These are phyloP conservation scores for Amphiprion clarkii DNA, from an alignment of 2,797 vertebrate species.

Conservation along the genomic window DNA sequence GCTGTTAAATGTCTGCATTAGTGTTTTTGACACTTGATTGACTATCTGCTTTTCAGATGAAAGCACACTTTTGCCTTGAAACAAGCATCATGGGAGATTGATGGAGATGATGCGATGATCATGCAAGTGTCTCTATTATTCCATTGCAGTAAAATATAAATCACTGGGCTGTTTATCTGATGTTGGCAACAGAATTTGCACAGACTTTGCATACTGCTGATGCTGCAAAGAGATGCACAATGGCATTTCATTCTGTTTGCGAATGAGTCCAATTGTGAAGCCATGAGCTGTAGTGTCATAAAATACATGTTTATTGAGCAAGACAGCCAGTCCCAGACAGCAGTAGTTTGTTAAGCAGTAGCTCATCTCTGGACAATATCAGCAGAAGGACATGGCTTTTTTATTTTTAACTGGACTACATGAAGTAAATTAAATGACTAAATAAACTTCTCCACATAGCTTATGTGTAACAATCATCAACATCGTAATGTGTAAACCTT, in stretches of 20 bases:
- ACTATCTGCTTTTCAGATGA: conserved; percentile 20
- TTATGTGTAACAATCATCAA: not conserved
- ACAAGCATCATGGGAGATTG: conserved; percentile 34
- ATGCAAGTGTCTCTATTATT: conserved; percentile 16
- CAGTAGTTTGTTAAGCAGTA: not conserved
- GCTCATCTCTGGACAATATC: conserved; percentile 23
- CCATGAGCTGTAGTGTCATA: conserved; percentile 49
- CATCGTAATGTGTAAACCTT: not conserved
- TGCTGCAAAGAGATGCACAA: conserved; percentile 57
- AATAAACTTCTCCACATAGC: not conserved
- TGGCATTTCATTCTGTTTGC: conserved; percentile 49
- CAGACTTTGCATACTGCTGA: conserved; percentile 67
- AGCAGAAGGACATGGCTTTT: conserved; percentile 4
- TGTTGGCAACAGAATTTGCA: too few relatives aligned
- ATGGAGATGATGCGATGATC: conserved; percentile 25
- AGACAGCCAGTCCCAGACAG: conserved; percentile 48
- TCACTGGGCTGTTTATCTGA: conserved; percentile 49
- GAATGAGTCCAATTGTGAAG: conserved; percentile 64
- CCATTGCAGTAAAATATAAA: conserved; percentile 33
- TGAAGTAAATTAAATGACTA: not conserved
- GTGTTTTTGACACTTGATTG: conserved; percentile 1
- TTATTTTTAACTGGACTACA: not conserved
- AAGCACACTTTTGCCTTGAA: conserved; percentile 10
- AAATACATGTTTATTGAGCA: conserved; percentile 60
- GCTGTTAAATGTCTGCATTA: conserved; percentile 5